Evolutionary conservation across 2,888 invertebrate genomes (phyloP).

Genomic region (Tineola bisselliella): DNA sequence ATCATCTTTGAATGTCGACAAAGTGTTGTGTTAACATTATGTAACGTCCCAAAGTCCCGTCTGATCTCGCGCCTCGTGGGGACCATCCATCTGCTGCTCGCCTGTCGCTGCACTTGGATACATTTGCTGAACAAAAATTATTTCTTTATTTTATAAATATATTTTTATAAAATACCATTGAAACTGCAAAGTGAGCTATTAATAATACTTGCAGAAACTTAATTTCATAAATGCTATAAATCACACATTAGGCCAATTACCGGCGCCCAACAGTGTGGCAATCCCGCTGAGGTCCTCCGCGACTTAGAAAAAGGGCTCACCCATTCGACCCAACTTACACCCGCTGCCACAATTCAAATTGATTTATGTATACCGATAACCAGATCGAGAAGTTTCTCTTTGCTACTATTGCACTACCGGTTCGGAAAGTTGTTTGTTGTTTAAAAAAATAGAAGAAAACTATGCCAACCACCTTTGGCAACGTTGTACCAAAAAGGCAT

Average conservation of each 20-base stretch:
- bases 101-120: neutral
- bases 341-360: slow-evolving; percentile 52
- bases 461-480: neutral
- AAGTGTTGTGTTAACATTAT: no score
- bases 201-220: neutral
- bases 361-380: slow-evolving; percentile 58
- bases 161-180: neutral
- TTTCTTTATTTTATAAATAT: neutral
- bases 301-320: slow-evolving; percentile 48
- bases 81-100: neutral
- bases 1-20: no score
- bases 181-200: neutral
- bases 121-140: neutral
- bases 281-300: slow-evolving; percentile 27
- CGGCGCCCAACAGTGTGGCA: slow-evolving; percentile 51
- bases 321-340: slow-evolving; percentile 41
- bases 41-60: no score
- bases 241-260: slow-evolving; percentile 56
- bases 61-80: neutral
- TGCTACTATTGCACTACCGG: slow-evolving; percentile 1
- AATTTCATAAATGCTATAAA: slow-evolving; percentile 5
- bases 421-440: neutral
- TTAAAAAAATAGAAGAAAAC: neutral
- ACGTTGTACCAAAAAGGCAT: slow-evolving; percentile 26
- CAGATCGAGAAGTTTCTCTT: slow-evolving; percentile 43